Evolutionary conservation across 2,113 vertebrate genomes (phyloP).

Genomic region (Malurus elegans): DNA sequence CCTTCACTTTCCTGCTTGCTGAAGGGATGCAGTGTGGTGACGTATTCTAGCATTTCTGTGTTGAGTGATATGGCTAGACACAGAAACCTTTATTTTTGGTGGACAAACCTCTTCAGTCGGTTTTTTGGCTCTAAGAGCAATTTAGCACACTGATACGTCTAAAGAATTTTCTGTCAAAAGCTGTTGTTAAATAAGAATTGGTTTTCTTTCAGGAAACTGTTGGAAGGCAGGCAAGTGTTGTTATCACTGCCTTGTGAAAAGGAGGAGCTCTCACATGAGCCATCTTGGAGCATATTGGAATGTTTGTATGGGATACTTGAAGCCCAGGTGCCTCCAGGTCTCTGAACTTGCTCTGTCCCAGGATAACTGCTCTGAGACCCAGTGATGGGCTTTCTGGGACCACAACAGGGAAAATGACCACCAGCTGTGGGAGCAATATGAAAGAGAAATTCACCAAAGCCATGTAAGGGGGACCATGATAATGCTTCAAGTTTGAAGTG

Average conservation of each 20-base stretch:
- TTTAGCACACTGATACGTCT: background rate
- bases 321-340: background rate
- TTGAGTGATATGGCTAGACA: background rate
- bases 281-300: background rate
- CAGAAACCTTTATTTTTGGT: background rate
- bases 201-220: background rate
- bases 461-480: background rate
- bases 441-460: background rate
- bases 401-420: background rate
- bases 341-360: background rate
- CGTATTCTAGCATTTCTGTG: background rate
- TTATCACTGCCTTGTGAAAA: background rate
- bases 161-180: background rate
- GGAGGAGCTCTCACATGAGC: background rate
- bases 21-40: background rate
- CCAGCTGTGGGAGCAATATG: background rate
- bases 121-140: background rate
- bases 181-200: background rate
- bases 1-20: background rate
- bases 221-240: background rate
- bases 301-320: background rate
- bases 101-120: background rate
- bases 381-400: background rate
- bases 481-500: background rate
- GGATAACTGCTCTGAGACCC: background rate